Evolutionary conservation across 2,113 vertebrate genomes (phyloP).

Genomic region (Stegastes partitus): DNA sequence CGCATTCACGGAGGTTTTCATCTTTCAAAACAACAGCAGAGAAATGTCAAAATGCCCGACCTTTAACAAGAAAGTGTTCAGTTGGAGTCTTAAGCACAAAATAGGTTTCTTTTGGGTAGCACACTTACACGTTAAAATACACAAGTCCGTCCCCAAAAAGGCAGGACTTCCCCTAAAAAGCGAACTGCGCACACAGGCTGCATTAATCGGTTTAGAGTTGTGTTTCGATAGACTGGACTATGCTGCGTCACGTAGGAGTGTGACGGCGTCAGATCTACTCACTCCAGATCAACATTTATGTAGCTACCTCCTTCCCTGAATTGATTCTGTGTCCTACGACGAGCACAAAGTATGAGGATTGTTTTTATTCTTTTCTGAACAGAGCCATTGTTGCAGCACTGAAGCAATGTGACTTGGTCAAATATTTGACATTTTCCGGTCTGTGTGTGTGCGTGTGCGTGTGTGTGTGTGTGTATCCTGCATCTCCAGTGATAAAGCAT

Average conservation of each 20-base stretch:
- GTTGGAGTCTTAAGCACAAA: constrained; percentile 34
- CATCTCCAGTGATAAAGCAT: constrained; percentile 45
- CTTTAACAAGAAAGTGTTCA: not conserved
- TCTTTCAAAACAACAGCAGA: not conserved
- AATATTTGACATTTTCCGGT: not conserved
- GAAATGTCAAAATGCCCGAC: not conserved
- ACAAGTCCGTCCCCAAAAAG: not conserved
- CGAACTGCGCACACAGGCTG: too few species aligned
- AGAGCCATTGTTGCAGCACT: constrained; percentile 49
- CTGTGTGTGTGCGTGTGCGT: too few species aligned
- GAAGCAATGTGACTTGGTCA: constrained; percentile 28
- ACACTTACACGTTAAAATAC: not conserved
- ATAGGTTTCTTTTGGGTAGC: not conserved
- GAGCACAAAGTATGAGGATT: constrained; percentile 38
- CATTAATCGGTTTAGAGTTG: not conserved
- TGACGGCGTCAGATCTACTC: not conserved
- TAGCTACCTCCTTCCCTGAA: constrained; percentile 55
- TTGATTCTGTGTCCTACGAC: constrained; percentile 16
- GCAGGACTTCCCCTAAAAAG: constrained; percentile 12
- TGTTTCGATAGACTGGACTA: not conserved
- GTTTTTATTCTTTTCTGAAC: constrained; percentile 6
- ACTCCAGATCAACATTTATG: constrained; percentile 28
- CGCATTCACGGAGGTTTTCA: not conserved
- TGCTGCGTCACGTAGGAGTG: not conserved
- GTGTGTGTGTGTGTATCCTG: not conserved